phyloP scores from a whole-genome alignment of 2,888 invertebrate species.

The Sepiola atlantica region DNA sequence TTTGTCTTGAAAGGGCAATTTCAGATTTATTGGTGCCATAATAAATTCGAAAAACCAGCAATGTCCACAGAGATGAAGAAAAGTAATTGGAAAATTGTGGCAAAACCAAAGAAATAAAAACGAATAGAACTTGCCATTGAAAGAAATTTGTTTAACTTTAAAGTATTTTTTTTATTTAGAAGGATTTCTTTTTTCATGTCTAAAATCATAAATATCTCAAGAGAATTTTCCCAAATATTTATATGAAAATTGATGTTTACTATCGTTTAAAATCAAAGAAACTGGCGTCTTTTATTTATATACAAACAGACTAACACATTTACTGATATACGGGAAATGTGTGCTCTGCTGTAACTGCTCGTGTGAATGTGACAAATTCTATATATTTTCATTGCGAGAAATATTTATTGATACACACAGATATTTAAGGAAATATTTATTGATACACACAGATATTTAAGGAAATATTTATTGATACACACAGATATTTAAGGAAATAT shows the following conservation, averaged over 20 bases:
- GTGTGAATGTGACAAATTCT: too few species aligned
- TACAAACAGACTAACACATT: too few species aligned
- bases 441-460: too few species aligned
- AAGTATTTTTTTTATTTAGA: background rate
- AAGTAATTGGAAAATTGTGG: background rate
- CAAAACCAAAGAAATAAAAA: background rate
- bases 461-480: too few species aligned
- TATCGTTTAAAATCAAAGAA: background rate
- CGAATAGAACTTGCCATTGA: background rate
- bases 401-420: too few species aligned
- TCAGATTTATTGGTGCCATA: constrained; percentile 4
- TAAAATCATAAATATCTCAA: background rate
- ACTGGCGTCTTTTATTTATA: too few species aligned
- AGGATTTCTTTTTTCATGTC: background rate
- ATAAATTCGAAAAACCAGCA: background rate
- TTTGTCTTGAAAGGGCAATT: constrained; percentile 6
- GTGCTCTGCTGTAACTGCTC: too few species aligned
- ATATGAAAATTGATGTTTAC: background rate
- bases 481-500: too few species aligned
- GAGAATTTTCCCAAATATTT: background rate
- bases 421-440: too few species aligned
- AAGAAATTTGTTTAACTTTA: background rate
- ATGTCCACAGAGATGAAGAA: background rate
- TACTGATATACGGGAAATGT: too few species aligned
- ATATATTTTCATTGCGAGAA: too few species aligned